Conservation (phyloP, 2,888 invertebrate genomes). For the Phoronis australis region DNA sequence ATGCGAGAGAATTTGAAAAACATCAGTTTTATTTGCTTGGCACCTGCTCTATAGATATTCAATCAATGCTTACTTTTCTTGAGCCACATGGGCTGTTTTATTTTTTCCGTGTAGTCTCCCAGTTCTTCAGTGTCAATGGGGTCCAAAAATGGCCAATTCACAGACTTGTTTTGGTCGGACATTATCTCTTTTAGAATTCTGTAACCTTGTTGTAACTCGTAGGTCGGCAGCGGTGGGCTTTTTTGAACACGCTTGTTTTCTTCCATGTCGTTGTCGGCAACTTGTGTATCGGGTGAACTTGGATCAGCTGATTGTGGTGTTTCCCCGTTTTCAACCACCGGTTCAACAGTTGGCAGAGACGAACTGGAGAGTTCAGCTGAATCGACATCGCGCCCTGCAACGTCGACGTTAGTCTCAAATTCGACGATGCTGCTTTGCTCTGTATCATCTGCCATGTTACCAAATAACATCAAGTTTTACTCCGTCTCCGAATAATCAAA, state of each 20-base stretch:
- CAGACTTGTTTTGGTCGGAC: slow-evolving; percentile 46
- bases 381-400: too few species aligned
- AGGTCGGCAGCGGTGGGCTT: slow-evolving; percentile 20
- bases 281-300: neutral
- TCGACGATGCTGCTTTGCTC: too few species aligned
- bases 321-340: neutral
- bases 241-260: neutral
- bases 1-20: too few species aligned
- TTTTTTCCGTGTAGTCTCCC: slow-evolving; percentile 52
- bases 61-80: slow-evolving; percentile 49
- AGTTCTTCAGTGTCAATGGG: slow-evolving; percentile 50
- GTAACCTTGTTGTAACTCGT: slow-evolving; percentile 43
- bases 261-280: neutral
- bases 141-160: slow-evolving; percentile 54
- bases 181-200: slow-evolving; percentile 53
- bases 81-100: slow-evolving; percentile 56
- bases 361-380: too few species aligned
- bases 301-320: neutral
- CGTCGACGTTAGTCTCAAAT: too few species aligned
- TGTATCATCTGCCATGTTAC: too few species aligned
- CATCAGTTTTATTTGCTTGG: too few species aligned
- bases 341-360: neutral
- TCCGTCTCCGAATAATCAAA: too few species aligned
- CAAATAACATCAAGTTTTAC: too few species aligned
- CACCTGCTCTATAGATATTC: neutral